Evolutionary conservation across 2,888 invertebrate genomes (phyloP), one percentile per base, ranked within the genome.

Genomic region (Melanotus villosus): DNA sequence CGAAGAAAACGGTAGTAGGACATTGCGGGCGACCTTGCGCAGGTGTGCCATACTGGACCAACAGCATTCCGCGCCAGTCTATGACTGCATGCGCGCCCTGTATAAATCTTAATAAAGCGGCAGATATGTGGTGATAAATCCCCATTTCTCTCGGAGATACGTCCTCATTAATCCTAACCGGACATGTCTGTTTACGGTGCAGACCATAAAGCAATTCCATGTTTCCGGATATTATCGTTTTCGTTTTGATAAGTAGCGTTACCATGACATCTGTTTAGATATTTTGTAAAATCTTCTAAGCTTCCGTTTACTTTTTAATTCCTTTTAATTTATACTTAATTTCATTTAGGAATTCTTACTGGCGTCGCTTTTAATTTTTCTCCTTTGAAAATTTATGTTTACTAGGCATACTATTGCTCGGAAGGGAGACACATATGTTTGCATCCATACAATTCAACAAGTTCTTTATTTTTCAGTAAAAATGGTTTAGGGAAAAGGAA

Each of bases 41-140:
- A 78, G 76, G 77, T 77, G 79, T 78, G 75, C 78, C 65, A 70
- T 76, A 75, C 74, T 74, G 74, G 74, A 75, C 74, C 73, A 72
- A 75, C 77, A 68, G 70, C 78, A 78, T 79, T 76, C 79, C 76
- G 72, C 73, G 72, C 65, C 72, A 71, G 69, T 63, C 71, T 68
- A 62, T 71, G 72, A 72, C 68, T 69, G 70, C 71, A 68, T 64
- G 77, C 76, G 76, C 79, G 77, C 79, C 80, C 80, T 80, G 81
- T 83, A 85, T 85, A 85, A 85, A 85, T 85, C 85, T 84, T 85
- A 84, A 85, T 85, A 84, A 84, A 84, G 79, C 83, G 80, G 81
- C 82, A 83, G 82, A 84, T 84, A 83, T 83, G 82, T 82, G 83
- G 84, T 82, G 83, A 85, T 85, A 85, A 85, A 85, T 85, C 81